Base-by-base conservation (phyloP, 2,888 invertebrate genomes). In the Drosophila stalkeri region DNA sequence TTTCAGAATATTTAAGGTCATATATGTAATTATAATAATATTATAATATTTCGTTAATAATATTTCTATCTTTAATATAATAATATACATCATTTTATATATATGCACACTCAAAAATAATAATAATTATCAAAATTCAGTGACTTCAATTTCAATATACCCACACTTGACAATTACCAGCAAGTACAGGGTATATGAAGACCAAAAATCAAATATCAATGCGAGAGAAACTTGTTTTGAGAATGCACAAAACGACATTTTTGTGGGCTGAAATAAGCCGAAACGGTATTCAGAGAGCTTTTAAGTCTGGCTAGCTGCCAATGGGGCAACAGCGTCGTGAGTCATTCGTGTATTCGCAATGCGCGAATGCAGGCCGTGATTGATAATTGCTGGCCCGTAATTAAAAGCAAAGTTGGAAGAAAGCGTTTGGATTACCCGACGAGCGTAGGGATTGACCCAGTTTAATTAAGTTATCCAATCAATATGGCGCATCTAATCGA, bases 301-400 rank as follows among this genome's bases (percentile, higher is more conserved):
- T 62, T 23, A 70, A 80, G 73, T 72, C 65, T 66, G 68, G 74
- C 65, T 18, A 49, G 37, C 54, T 41, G 27, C 44, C 60, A 59
- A 46, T 65, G 56, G 60, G 39, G 27, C 46, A n/a, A 12, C 46
- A n/a, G 3, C 0, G 27, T 46, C 57, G n/a, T 82, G 89, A 85
- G 75, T 85, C 89, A 89, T 81, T 88, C 67, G 69, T 39, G 68
- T 76, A 80, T 82, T 80, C 63, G 83, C 86, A 78, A 72, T 75
- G 70, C 54, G 59, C 64, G 64, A 72, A 37, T 84, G 71, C 75
- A 74, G 81, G 72, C 67, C 69, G 12, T 47, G 65, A 62, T 64
- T 61, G 62, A 46, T 64, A 77, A 64, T 64, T 64, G 49, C 44
- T 51, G 35, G 20, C 52, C 52, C 12, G 44, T 18, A 33, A 60